These are phyloP conservation scores for Grammomys dolichurus DNA, from an alignment of 2,113 vertebrate genomes.

Conservation along the genomic window DNA sequence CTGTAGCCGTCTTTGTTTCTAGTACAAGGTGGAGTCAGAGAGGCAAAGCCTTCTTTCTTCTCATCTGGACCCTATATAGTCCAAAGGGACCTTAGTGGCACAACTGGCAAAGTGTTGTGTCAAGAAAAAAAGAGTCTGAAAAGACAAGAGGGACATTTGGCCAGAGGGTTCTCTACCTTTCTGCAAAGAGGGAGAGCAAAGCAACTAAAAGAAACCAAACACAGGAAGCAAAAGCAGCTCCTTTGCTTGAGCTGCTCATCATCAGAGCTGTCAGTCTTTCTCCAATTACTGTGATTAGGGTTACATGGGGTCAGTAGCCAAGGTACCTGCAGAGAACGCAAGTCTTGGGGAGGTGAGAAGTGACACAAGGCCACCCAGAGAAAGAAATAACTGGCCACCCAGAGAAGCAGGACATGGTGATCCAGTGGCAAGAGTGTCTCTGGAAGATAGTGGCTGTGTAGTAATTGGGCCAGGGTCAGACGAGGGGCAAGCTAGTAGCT, in stretches of 20 bases:
- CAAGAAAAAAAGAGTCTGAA: not conserved
- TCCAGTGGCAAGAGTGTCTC: not conserved
- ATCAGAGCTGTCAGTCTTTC: not conserved
- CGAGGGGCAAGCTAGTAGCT: not conserved
- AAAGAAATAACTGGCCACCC: not conserved
- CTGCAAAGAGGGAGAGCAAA: not conserved
- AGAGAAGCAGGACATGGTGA: not conserved
- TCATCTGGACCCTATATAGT: not conserved
- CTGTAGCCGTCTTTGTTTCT: not conserved
- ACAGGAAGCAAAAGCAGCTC: not conserved
- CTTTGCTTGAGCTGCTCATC: too few relatives aligned
- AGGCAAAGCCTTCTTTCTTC: not conserved
- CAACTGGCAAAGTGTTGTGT: not conserved
- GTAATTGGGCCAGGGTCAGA: not conserved
- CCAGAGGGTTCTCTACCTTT: not conserved
- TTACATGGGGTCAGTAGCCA: not conserved
- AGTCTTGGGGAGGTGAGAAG: not conserved
- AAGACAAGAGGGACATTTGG: not conserved
- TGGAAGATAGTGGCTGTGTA: not conserved
- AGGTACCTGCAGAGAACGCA: not conserved
- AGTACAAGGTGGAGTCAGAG: not conserved
- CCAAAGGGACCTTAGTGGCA: not conserved
- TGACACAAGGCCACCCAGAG: accelerated
- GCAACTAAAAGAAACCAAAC: not conserved
- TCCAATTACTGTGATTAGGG: not conserved